phyloP scores from a whole-genome alignment of 2,113 vertebrate species.

The Oryctolagus cuniculus region DNA sequence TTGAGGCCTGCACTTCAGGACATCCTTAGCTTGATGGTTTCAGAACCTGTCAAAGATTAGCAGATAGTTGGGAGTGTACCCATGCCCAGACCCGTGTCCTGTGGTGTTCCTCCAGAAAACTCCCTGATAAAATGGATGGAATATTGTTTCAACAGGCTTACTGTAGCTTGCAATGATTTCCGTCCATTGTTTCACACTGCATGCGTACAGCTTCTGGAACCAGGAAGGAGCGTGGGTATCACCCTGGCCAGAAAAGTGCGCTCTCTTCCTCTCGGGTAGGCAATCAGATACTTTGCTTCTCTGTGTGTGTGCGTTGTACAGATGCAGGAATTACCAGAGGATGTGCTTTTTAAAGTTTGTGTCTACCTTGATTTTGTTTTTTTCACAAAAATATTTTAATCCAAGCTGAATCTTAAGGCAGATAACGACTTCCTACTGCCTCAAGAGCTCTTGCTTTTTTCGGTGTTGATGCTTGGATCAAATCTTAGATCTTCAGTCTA shows the following conservation, averaged over 20 bases:
- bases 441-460: not conserved
- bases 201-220: conserved; percentile 69
- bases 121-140: conserved; percentile 78
- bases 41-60: conserved; percentile 78
- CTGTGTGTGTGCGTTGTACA: not conserved
- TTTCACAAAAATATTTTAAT: not conserved
- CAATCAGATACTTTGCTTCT: conserved; percentile 10
- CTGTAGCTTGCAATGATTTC: conserved; percentile 84
- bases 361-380: not conserved
- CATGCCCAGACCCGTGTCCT: conserved; percentile 77
- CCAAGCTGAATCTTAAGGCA: not conserved
- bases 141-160: conserved; percentile 74
- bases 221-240: conserved; percentile 80
- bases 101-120: conserved; percentile 83
- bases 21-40: conserved; percentile 78
- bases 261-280: conserved; percentile 68
- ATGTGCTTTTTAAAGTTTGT: not conserved
- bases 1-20: conserved; percentile 60
- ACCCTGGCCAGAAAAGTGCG: conserved; percentile 47
- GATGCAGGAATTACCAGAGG: not conserved
- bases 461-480: not conserved
- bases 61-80: conserved; percentile 80
- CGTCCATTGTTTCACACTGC: conserved; percentile 85
- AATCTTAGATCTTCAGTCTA: not conserved
- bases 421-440: not conserved